Percentiles rank a stretch among this genome's conserved stretches.
Evolutionary conservation across 2,113 vertebrate genomes (phyloP).

Genomic region (Colaptes auratus): DNA sequence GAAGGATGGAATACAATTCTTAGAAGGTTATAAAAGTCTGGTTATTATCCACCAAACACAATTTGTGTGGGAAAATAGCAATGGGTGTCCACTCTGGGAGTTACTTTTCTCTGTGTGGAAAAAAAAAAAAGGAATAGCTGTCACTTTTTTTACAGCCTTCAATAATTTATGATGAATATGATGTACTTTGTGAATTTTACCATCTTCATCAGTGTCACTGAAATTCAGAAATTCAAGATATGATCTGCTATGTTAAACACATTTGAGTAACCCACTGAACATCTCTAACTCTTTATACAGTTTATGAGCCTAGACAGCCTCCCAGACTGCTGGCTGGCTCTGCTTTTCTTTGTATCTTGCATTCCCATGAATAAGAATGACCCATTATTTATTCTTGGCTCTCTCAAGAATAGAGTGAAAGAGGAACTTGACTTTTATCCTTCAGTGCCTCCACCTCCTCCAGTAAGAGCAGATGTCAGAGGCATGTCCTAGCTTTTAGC

Average conservation of each 20-base stretch:
- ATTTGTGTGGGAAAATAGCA: not conserved
- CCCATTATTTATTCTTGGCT: slow-evolving; percentile 13
- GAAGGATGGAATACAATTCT: not conserved
- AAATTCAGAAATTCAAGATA: not conserved
- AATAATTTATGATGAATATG: not conserved
- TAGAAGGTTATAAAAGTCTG: not conserved
- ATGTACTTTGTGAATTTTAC: not conserved
- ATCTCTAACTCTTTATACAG: not conserved
- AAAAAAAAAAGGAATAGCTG: not conserved
- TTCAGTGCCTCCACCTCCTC: not conserved
- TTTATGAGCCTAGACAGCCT: not conserved
- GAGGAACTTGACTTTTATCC: slow-evolving; percentile 26
- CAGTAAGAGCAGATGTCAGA: slow-evolving; percentile 34
- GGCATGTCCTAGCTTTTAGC: slow-evolving; percentile 2
- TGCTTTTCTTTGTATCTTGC: not conserved
- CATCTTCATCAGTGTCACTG: not conserved
- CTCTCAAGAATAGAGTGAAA: not conserved
- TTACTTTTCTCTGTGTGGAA: not conserved
- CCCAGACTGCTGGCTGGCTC: not conserved
- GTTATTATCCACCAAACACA: not conserved
- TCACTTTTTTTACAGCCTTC: not conserved
- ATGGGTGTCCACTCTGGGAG: not conserved
- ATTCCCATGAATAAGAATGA: slow-evolving; percentile 18
- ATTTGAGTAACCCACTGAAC: not conserved
- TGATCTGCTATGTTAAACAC: not conserved